phyloP scores from a whole-genome alignment of 1,140 invertebrate genomes.

The Oscheius sp. region DNA sequence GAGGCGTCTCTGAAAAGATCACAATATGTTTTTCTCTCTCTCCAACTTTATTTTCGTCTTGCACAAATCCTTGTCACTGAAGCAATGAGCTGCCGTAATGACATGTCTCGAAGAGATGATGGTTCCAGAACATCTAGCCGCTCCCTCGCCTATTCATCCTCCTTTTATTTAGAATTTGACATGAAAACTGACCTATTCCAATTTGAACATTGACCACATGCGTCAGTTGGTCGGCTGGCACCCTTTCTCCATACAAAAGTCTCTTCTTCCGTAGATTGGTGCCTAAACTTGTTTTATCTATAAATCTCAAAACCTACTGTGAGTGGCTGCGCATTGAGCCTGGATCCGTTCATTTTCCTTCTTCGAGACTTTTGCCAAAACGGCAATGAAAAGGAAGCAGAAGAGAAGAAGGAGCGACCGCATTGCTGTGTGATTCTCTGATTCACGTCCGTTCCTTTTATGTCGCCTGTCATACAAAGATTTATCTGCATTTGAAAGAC shows the following conservation, averaged over 20 bases:
- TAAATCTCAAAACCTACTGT: background rate
- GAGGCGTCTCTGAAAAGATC: background rate
- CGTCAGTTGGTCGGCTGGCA: background rate
- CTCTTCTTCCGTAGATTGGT: background rate
- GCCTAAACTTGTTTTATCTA: background rate
- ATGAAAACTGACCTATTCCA: background rate
- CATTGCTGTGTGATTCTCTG: background rate
- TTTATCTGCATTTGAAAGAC: no score
- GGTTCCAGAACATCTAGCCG: background rate
- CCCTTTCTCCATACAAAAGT: background rate
- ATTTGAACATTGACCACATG: background rate
- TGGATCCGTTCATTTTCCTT: background rate
- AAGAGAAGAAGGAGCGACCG: background rate
- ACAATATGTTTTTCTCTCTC: background rate
- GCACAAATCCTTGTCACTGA: background rate
- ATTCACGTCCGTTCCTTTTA: background rate
- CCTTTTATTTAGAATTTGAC: background rate
- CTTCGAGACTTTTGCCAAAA: background rate
- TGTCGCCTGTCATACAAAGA: no score
- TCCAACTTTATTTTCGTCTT: background rate
- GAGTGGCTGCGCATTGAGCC: background rate
- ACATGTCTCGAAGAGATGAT: background rate
- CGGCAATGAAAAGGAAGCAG: background rate
- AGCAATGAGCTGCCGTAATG: background rate
- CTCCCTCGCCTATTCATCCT: background rate